Evolutionary conservation across 2,888 invertebrate species (phyloP), one percentile per base, ranked within the genome.

Genomic region (Drosophila formosana): DNA sequence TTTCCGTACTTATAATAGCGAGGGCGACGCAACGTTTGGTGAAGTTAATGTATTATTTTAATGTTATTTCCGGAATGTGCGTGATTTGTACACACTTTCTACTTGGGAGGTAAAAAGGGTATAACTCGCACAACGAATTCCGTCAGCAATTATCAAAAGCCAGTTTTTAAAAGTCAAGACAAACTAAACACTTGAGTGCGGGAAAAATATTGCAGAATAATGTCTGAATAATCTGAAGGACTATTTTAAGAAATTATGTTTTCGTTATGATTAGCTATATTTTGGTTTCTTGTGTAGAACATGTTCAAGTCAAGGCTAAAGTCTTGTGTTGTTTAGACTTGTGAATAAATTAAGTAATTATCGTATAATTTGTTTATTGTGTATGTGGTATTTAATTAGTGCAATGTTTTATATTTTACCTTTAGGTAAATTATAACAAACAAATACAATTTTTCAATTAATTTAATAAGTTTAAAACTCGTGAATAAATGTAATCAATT

Each of bases 31-130:
- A 80, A 70, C 89, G 85, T 87, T 89, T 79, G 88, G 52, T 72
- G 47, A 82, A 87, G 72, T 76, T 85, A 87, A 87, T 84, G 85
- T 89, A 82, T 87, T 87, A 82, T 88, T 85, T 85, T 88, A 85
- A 85, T 82, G 69, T 81, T 75, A 77, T 68, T 72, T 85, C 84
- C 84, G 85, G 72, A 56, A 68, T 65, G 66, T 89, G 89, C 82
- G 89, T 83, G 82, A 82, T 88, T 78, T 72, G 63, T 65, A 52
- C 45, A 57, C 53, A 64, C 68, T 57, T 45, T 11, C 41, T 25
- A 43, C 28, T 32, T 32, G 18, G 18, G 43, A 9, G 43, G 13
- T 39, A 11, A 51, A 50, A 55, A 13, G 26, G 43, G 58, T 57
- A 28, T 34, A 28, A 60, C 50, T 26, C 13, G 32, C 1, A 34